Conservation (phyloP, 64 coral and sea anemone genomes). For the Hydrozoanthus tunicans region DNA sequence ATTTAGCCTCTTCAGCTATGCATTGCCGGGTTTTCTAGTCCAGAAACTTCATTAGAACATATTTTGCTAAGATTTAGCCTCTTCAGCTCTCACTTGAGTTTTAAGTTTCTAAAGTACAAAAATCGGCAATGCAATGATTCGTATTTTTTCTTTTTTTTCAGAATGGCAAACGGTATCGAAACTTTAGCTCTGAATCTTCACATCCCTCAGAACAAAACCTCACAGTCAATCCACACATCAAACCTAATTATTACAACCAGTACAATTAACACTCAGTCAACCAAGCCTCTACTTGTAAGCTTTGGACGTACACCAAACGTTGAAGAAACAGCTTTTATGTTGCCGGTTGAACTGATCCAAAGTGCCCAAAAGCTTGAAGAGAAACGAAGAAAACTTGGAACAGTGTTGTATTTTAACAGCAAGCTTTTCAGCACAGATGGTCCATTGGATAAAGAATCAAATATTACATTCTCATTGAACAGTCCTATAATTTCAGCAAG, state of each 20-base stretch:
- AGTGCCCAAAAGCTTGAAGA: background rate
- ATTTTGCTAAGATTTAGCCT: no score
- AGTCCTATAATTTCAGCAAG: conserved; percentile 44
- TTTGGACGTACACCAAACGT: background rate
- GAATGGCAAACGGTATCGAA: conserved; percentile 54
- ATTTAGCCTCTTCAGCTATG: no score
- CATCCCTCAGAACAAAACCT: conserved; percentile 27
- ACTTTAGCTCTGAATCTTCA: conserved; percentile 43
- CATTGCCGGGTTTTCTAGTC: no score
- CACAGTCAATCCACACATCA: conserved; percentile 12
- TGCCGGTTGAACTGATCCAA: conserved; percentile 11
- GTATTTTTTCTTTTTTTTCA: background rate
- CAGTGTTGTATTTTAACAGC: conserved; percentile 10
- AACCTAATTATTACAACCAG: conserved; percentile 31
- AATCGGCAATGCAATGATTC: no score
- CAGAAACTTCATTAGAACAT: no score
- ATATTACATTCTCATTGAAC: background rate
- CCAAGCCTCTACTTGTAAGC: background rate
- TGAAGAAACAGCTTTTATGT: background rate
- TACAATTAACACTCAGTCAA: conserved; percentile 7
- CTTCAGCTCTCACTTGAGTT: no score
- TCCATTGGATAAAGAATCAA: background rate
- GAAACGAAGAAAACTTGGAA: conserved; percentile 31
- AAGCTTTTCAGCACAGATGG: conserved; percentile 9
- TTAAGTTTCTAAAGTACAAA: background rate